Base-by-base conservation (phyloP, 2,113 vertebrate genomes). In the Pampusana beccarii region DNA sequence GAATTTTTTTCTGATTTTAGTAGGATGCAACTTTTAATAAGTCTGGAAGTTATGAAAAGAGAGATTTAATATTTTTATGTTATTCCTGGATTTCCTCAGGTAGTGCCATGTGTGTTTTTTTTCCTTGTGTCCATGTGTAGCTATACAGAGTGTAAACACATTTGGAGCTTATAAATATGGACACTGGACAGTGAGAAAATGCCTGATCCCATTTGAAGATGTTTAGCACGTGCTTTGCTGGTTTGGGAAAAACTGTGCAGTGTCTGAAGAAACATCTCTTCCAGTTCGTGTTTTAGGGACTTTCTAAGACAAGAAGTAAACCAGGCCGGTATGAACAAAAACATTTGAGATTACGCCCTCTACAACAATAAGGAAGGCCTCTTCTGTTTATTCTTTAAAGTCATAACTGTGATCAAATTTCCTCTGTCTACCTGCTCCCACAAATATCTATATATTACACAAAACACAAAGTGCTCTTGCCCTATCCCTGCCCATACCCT, bases 311-410 rank as follows among this genome's bases (percentile, higher is more conserved):
- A 72, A 31, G 13, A 57, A 69, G 38, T 69, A 56, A 89, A 69
- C 2, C 6, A 53, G 50, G 15, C 18, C 57, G 28, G 11, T 60
- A 38, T 31, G 33, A 72, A 60, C 0, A 0, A 17, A 44, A 61
- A 53, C 23, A 26, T 73, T 80, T 26, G 25, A 51, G n/a, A 62
- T 57, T 40, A 56, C 19, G 36, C 28, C 10, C 53, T 56, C 58
- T 50, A 13, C 3, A 51, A n/a, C 16, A 78, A 33, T 13, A 80
- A 86, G 24, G n/a, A 81, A 92, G 21, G 31, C 9, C 38, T 87
- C 57, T 73, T 65, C 40, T 53, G 14, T 20, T 85, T 57, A 61
- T 82, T 90, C 42, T 58, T 82, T 56, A 28, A 60, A 81, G 29
- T 34, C 3, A 18, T 14, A 51, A 58, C 13, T 40, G 26, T 44